Conservation (phyloP, 2,797 vertebrate genomes). For the Menidia menidia region DNA sequence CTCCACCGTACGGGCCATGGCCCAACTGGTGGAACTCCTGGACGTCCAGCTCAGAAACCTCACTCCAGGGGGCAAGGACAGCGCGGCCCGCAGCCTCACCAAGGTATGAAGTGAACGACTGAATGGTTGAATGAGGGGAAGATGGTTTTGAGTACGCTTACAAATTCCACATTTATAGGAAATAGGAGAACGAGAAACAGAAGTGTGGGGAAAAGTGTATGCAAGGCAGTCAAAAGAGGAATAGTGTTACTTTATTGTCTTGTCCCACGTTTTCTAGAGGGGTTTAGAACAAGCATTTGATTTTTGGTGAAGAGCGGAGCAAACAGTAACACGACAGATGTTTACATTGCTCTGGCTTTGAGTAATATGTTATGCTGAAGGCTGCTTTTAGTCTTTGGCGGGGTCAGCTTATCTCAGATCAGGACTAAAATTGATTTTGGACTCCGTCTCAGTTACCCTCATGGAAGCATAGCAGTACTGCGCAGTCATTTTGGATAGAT, state of each 20-base stretch:
- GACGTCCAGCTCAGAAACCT: slow-evolving; percentile 96
- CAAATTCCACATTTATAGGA: no score
- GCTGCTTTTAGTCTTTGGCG: slow-evolving; percentile 62
- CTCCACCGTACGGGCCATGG: slow-evolving; percentile 95
- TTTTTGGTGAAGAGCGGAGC: slow-evolving; percentile 40
- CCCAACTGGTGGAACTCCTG: slow-evolving; percentile 94
- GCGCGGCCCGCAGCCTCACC: slow-evolving; percentile 94
- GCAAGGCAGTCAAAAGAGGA: no score
- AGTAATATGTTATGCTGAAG: slow-evolving; percentile 44
- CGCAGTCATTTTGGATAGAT: slow-evolving; percentile 24
- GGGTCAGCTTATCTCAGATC: slow-evolving; percentile 43
- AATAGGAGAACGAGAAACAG: no score
- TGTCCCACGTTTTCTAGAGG: background rate
- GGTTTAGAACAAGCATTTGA: slow-evolving; percentile 17
- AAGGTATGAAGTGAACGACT: slow-evolving; percentile 85
- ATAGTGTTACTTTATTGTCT: no score
- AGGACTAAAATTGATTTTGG: slow-evolving; percentile 50
- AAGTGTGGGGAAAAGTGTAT: no score
- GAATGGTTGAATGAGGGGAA: no score
- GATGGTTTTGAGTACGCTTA: no score
- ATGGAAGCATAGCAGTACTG: slow-evolving; percentile 39
- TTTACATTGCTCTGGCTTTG: slow-evolving; percentile 44
- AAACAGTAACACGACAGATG: slow-evolving; percentile 25
- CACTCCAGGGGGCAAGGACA: slow-evolving; percentile 96
- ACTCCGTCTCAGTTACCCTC: slow-evolving; percentile 33